phyloP scores from a whole-genome alignment of 2,888 invertebrate species.

The Drosophila colorata region DNA sequence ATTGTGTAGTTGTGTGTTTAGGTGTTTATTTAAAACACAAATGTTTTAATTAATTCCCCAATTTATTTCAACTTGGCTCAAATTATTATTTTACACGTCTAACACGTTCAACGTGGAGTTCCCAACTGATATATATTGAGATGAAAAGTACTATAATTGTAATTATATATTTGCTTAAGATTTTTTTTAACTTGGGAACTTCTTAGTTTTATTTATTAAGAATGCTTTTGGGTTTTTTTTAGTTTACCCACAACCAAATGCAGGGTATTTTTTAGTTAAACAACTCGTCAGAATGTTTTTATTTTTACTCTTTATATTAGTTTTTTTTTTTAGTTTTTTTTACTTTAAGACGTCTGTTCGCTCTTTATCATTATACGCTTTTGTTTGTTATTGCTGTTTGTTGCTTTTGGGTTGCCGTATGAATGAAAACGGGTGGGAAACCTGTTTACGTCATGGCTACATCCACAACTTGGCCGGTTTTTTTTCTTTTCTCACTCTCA shows the following conservation, averaged over 20 bases:
- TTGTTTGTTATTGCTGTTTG: constrained; percentile 44
- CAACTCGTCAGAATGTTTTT: background rate
- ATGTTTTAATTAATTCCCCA: no score
- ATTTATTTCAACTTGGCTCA: no score
- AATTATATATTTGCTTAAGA: background rate
- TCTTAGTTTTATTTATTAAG: no score
- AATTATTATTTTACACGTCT: no score
- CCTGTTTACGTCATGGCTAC: constrained; percentile 74
- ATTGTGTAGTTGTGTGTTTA: no score
- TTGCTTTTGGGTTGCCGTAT: constrained; percentile 37
- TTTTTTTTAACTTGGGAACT: no score
- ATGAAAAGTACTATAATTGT: background rate
- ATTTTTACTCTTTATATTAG: background rate
- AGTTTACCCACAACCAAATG: background rate
- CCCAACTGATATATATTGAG: no score
- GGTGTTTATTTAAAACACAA: no score
- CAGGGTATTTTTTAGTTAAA: constrained; percentile 3
- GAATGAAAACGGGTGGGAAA: constrained; percentile 61
- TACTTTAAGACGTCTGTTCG: constrained; percentile 25
- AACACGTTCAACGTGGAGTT: no score
- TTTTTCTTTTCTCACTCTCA: constrained; percentile 54
- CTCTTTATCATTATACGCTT: constrained; percentile 58
- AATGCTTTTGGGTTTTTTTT: background rate
- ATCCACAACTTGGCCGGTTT: constrained; percentile 56
- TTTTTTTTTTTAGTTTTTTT: constrained; percentile 27